Conservation (phyloP, 2,797 vertebrate genomes). For the Alca torda region DNA sequence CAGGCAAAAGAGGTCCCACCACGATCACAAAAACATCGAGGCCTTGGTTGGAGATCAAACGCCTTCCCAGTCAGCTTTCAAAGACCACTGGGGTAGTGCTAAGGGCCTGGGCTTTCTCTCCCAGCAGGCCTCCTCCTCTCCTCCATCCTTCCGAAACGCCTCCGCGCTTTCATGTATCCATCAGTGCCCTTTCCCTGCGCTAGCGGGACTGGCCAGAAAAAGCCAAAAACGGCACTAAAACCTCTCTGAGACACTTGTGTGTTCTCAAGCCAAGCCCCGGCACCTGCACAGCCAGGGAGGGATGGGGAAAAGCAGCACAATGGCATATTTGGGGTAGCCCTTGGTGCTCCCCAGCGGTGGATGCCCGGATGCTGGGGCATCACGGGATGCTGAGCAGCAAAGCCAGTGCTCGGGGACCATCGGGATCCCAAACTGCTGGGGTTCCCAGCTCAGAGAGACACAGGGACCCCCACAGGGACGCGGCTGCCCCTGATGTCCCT, state of each 20-base stretch:
- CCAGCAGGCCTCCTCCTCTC: not conserved
- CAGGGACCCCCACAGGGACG: not conserved
- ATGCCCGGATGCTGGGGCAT: rapidly evolving
- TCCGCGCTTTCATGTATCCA: not conserved
- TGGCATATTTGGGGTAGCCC: not conserved
- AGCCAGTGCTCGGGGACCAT: rapidly evolving
- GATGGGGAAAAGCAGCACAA: not conserved
- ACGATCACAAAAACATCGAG: not conserved
- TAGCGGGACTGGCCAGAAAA: not conserved
- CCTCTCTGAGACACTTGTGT: not conserved
- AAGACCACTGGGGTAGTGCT: not conserved
- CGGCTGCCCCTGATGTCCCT: not conserved
- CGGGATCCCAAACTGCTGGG: rapidly evolving
- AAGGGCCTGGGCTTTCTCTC: conserved; percentile 25
- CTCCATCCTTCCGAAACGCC: not conserved
- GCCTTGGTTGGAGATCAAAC: not conserved
- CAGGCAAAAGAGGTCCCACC: not conserved
- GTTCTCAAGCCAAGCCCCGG: not conserved
- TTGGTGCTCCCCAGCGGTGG: rapidly evolving
- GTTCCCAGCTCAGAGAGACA: rapidly evolving
- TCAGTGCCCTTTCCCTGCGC: not conserved
- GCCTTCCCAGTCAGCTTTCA: not conserved
- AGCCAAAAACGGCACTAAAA: not conserved
- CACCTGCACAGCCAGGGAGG: not conserved
- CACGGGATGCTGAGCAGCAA: not conserved